Percentiles rank a stretch among this genome's conserved stretches.
These are phyloP conservation scores for Lysiphlebus fabarum DNA, from an alignment of 1,140 invertebrate species.

Conservation along the genomic window DNA sequence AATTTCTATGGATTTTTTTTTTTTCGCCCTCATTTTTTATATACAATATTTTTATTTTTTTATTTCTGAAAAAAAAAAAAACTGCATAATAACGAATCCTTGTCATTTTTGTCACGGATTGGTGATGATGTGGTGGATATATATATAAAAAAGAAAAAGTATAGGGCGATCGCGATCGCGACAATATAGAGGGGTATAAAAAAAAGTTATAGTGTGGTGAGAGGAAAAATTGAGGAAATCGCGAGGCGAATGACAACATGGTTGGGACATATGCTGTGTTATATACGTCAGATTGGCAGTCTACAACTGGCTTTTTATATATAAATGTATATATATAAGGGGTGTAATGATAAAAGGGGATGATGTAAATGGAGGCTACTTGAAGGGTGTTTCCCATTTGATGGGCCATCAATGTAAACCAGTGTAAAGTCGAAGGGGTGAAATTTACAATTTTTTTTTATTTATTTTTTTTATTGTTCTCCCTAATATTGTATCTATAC, in stretches of 20 bases:
- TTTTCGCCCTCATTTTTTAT: too few species aligned
- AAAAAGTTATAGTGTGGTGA: background rate
- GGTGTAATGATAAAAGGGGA: slow-evolving; percentile 20
- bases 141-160: too few species aligned
- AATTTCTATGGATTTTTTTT: too few species aligned
- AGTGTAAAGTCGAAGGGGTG: slow-evolving; percentile 40
- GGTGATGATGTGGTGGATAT: too few species aligned
- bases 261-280: slow-evolving; percentile 30
- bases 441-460: background rate
- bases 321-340: background rate
- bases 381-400: slow-evolving; percentile 38
- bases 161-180: slow-evolving; percentile 2
- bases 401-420: slow-evolving; percentile 49
- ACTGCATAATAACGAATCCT: too few species aligned
- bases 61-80: too few species aligned
- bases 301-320: background rate
- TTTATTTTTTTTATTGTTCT: background rate
- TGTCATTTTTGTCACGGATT: too few species aligned
- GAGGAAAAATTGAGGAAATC: background rate
- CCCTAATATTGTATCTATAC: background rate
- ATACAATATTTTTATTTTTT: too few species aligned
- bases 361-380: slow-evolving; percentile 39
- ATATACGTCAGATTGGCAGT: slow-evolving; percentile 9
- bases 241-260: background rate
- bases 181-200: background rate